A percentile compares a stretch with the other conserved stretches of the same genome.
Conservation (phyloP, 2,888 invertebrate genomes). For the Calameuta pallipes region DNA sequence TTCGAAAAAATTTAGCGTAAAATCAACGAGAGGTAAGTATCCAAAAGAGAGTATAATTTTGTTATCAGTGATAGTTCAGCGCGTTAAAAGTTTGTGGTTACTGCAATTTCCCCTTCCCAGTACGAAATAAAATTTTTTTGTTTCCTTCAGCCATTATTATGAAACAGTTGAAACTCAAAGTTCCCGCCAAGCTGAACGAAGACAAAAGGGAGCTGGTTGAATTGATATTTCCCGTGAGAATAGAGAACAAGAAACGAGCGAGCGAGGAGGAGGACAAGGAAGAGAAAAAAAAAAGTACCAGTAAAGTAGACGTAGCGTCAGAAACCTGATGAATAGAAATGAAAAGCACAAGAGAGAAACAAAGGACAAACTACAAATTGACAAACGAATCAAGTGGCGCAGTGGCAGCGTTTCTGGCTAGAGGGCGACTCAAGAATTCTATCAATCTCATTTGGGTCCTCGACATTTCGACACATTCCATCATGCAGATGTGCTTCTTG, state of each 20-base stretch:
- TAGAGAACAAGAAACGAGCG: not conserved
- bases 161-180: not conserved
- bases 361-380: not conserved
- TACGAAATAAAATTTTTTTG: not conserved
- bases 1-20: not conserved
- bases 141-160: not conserved
- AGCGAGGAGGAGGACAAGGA: not conserved
- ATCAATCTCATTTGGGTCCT: slow-evolving; percentile 40
- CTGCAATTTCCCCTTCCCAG: not conserved
- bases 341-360: not conserved
- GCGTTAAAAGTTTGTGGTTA: not conserved
- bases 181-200: not conserved
- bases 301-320: not conserved
- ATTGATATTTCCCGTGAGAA: not conserved
- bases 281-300: not conserved
- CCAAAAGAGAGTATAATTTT: not conserved
- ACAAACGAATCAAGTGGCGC: not conserved
- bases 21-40: not conserved
- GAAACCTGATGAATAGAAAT: not conserved
- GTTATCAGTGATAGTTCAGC: not conserved
- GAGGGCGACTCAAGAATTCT: slow-evolving; percentile 40
- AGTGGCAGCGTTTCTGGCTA: slow-evolving; percentile 6
- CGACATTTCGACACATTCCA: slow-evolving; percentile 44
- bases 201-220: not conserved
- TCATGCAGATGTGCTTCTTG: slow-evolving; percentile 45